Base-by-base conservation (phyloP, 2,888 invertebrate species). In the Apeira syringaria region DNA sequence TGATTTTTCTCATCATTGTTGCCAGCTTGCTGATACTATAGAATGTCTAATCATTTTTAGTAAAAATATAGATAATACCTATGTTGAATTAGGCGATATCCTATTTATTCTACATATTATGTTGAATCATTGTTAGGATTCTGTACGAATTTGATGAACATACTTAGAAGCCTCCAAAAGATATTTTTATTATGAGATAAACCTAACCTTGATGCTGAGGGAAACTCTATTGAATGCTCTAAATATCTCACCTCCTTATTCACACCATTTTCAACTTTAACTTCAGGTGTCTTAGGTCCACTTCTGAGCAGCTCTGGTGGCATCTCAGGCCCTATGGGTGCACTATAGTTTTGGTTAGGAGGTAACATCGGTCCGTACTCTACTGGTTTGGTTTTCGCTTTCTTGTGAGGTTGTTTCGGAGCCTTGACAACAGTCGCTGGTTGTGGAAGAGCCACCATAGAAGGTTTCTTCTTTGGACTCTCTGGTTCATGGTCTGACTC, bases 401-500 rank as follows among this genome's bases (percentile, higher is more conserved):
- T 84, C 52, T 85, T 86, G 11, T 54, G 52, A 0, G 62, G 54
- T 5, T 64, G 52, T 4, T 42, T 45, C 4, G 53, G 34, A 17
- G 63, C 53, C 6, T 58, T 54, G n/a, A 56, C 49, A 1, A 20
- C 1, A 0, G 35, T 30, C 5, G 12, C 12, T 30, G 64, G 53
- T 46, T 61, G 47, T 0, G 68, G 56, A 3, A 59, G 56, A 5
- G 52, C 34, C 7, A 7, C 20, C 0, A 42, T 15, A 2, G 45
- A 15, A 4, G 51, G 39, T 10, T 56, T 49, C 36, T 73, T 76
- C 0, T 55, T 53, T 2, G 80, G 73, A 31, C 55, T 73, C 5
- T 80, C 80, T 0, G 68, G 39, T 53, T 91, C 91, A 26, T 90
- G 87, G 35, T 91, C 91, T 0, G 91, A 91, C 34, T 91, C 91